These are phyloP conservation scores for Ciconia stormi DNA, from an alignment of 2,113 vertebrate genomes.

Conservation along the genomic window DNA sequence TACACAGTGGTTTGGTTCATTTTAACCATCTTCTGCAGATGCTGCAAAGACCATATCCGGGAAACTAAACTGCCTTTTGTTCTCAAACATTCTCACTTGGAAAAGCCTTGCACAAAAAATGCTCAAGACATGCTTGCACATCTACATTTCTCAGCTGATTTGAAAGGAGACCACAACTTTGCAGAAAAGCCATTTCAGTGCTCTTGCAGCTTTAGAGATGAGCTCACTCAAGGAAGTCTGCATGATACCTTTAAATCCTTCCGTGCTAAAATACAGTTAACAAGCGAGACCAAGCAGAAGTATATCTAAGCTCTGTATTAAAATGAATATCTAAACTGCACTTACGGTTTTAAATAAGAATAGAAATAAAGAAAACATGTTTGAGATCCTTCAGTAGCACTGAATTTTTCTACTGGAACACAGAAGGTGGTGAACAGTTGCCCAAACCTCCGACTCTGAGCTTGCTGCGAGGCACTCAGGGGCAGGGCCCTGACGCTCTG, in stretches of 20 bases:
- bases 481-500: background rate
- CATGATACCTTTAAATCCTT: background rate
- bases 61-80: background rate
- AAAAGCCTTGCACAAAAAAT: background rate
- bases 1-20: too few species aligned
- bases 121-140: background rate
- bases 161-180: background rate
- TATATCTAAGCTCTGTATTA: accelerated
- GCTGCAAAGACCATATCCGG: background rate
- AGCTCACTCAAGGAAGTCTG: background rate
- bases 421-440: background rate
- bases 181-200: background rate
- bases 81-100: background rate
- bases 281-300: accelerated
- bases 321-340: background rate
- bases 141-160: background rate
- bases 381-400: background rate
- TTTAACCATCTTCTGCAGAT: background rate
- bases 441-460: accelerated
- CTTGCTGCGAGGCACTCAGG: accelerated
- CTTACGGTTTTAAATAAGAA: background rate
- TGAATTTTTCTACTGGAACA: background rate
- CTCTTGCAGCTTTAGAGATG: background rate
- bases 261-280: background rate
- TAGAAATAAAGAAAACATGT: accelerated